phyloP scores from a whole-genome alignment of 2,113 vertebrate species.

The Tauraco erythrolophus region DNA sequence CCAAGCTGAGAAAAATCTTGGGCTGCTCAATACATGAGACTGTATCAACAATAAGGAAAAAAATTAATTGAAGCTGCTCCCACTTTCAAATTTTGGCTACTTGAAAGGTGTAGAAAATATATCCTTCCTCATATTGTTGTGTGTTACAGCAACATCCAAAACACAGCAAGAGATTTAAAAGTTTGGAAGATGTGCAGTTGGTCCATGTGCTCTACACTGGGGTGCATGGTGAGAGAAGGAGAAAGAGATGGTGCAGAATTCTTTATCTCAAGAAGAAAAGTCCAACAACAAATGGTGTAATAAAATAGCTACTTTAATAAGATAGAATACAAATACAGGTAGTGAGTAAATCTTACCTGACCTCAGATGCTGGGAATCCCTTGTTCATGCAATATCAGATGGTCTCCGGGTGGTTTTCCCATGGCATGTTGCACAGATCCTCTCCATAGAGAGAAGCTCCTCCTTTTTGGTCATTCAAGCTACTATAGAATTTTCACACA shows the following conservation, averaged over 20 bases:
- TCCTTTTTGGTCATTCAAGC: background rate
- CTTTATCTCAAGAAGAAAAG: background rate
- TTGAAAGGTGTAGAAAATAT: background rate
- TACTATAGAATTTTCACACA: background rate
- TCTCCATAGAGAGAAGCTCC: background rate
- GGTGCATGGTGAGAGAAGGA: background rate
- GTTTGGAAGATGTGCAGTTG: rapidly evolving
- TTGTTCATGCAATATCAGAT: background rate
- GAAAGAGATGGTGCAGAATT: background rate
- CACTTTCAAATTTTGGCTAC: background rate
- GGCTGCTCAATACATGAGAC: background rate
- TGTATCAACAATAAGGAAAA: background rate
- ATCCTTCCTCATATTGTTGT: background rate
- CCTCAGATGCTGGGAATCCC: background rate
- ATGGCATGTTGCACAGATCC: background rate
- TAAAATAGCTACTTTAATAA: background rate
- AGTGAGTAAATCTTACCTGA: background rate
- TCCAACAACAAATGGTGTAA: background rate
- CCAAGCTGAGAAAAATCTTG: background rate
- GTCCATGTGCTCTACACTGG: background rate
- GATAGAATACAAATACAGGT: background rate
- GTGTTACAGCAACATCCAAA: background rate
- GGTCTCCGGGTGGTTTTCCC: background rate
- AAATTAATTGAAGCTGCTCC: background rate
- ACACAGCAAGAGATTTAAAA: background rate